phyloP scores from a whole-genome alignment of 2,888 invertebrate species.

The Macrophya annulata region DNA sequence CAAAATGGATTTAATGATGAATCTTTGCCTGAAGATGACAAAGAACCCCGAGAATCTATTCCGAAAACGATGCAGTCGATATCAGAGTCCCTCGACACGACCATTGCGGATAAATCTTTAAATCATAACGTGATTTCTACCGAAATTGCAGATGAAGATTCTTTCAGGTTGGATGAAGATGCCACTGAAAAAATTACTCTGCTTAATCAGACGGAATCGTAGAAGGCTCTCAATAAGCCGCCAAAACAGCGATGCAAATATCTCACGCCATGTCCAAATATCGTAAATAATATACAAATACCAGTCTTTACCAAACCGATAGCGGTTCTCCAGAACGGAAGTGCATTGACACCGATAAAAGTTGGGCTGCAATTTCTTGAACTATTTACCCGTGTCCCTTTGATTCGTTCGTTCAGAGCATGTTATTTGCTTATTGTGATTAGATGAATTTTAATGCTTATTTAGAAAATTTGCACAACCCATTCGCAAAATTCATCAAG shows the following conservation, averaged over 20 bases:
- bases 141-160: slow-evolving; percentile 11
- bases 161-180: background rate
- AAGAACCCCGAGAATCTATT: background rate
- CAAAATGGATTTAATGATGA: slow-evolving; percentile 14
- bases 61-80: background rate
- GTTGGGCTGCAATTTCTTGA: background rate
- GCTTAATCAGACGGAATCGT: background rate
- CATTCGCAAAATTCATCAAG: background rate
- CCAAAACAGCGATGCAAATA: slow-evolving; percentile 27
- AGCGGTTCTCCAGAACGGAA: slow-evolving; percentile 14
- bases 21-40: slow-evolving; percentile 22
- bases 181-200: background rate
- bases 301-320: background rate
- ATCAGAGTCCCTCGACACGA: slow-evolving; percentile 2
- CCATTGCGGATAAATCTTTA: slow-evolving; percentile 5
- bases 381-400: background rate
- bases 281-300: background rate
- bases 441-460: background rate
- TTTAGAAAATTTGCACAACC: background rate
- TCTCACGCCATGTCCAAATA: slow-evolving; percentile 17
- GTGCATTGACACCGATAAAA: background rate
- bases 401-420: background rate
- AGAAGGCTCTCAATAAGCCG: background rate
- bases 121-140: background rate
- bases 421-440: background rate